These are phyloP conservation scores for Ennomos quercinarius DNA, from an alignment of 2,888 invertebrate species.

Conservation along the genomic window DNA sequence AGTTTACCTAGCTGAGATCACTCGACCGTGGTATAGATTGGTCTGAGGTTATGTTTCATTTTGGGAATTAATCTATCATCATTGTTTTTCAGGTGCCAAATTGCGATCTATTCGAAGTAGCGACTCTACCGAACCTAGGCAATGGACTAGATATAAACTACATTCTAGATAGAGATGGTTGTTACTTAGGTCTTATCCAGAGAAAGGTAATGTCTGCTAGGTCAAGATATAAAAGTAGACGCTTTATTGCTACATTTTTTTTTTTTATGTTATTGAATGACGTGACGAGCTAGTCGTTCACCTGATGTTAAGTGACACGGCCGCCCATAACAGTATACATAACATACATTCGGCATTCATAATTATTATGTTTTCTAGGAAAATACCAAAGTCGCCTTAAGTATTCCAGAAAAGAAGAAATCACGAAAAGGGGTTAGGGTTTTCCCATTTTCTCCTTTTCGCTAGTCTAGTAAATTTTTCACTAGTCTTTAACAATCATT, in stretches of 20 bases:
- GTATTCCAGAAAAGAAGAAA: constrained; percentile 5
- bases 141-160: constrained; percentile 79
- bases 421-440: constrained; percentile 12
- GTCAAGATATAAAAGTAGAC: background rate
- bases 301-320: no score
- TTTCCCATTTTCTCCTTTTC: no score
- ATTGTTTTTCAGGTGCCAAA: constrained; percentile 85
- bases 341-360: background rate
- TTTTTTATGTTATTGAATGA: no score
- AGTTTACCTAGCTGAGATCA: no score
- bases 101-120: constrained; percentile 89
- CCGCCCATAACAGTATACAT: no score
- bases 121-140: constrained; percentile 82
- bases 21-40: no score
- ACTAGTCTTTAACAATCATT: no score
- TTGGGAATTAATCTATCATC: no score
- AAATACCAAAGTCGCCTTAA: background rate
- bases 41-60: no score
- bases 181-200: constrained; percentile 88
- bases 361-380: constrained; percentile 12
- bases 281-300: no score
- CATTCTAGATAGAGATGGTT: constrained; percentile 85
- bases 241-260: background rate
- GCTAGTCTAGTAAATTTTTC: no score
- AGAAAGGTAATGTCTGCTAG: constrained; percentile 79